These are phyloP conservation scores for Calephelis virginiensis DNA, from an alignment of 1,140 invertebrate genomes.

Conservation along the genomic window DNA sequence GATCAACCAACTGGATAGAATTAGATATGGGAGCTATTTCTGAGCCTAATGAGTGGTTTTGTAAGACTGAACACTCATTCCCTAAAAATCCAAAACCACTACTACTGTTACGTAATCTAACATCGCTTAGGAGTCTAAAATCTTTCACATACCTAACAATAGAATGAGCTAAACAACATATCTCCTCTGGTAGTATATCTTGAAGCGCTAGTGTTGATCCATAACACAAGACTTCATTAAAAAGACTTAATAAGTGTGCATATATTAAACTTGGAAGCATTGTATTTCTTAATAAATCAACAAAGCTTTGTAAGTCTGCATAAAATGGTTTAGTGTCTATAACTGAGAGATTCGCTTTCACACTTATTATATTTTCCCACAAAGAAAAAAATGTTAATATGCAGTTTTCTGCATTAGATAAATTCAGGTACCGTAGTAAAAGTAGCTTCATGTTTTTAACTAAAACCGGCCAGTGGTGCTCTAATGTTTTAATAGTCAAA, in stretches of 20 bases:
- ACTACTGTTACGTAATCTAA: constrained; percentile 69
- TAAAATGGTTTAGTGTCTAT: constrained; percentile 94
- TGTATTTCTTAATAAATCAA: constrained; percentile 84
- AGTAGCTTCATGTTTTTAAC: constrained; percentile 83
- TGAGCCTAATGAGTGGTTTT: constrained; percentile 56
- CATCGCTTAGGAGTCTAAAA: constrained; percentile 85
- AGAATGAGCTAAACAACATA: constrained; percentile 90
- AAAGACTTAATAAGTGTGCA: constrained; percentile 89
- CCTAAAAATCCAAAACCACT: constrained; percentile 79
- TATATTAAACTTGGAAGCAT: constrained; percentile 88
- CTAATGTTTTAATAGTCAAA: constrained; percentile 89
- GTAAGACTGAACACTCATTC: constrained; percentile 68
- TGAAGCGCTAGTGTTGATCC: constrained; percentile 92
- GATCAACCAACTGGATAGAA: constrained; percentile 60
- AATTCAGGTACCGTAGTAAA: constrained; percentile 78
- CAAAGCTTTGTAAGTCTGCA: constrained; percentile 89
- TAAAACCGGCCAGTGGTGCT: constrained; percentile 88
- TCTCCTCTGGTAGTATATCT: constrained; percentile 91
- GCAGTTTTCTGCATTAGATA: constrained; percentile 81
- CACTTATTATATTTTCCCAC: constrained; percentile 94
- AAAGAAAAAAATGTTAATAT: constrained; percentile 90
- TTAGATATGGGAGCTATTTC: constrained; percentile 53
- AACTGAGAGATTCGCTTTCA: constrained; percentile 92
- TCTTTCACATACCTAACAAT: constrained; percentile 92
- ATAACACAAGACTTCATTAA: constrained; percentile 94